Evolutionary conservation across 1,140 invertebrate genomes (phyloP), one percentile per base, ranked within the genome.

Genomic region (Trichonephila clavipes): DNA sequence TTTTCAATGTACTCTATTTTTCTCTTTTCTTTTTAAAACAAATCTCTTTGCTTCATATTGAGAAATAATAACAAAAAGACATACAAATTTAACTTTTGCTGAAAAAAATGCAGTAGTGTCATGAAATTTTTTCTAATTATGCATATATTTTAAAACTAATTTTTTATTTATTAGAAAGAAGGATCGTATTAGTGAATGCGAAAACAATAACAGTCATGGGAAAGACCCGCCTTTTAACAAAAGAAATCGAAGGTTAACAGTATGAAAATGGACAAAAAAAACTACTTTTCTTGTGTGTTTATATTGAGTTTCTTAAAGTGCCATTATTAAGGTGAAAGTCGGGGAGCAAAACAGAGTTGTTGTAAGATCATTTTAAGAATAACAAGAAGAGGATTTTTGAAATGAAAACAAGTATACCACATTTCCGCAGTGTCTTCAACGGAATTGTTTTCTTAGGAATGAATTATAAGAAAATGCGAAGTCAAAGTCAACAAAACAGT

Each of bases 401-500:
- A 40, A 77, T 40, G 28, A 40, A 77, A 77, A 77, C 24, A 19
- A 77, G 16, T 19, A 40, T 7, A 69, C 66, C n/a, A 69, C 66
- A 69, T 7, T 34, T 40, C 0, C 34, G 40, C 34, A 34, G 14
- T 40, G 24, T 77, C 72, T 40, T 5, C 34, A 18, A 18, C 72
- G 34, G 18, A 77, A 77, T 18, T 77, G 16, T 3, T 34, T 40
- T 77, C 21, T 77, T 18, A 1, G 14, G 34, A 14, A 77, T 77
- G 34, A 77, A 77, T 77, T 77, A 77, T 77, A 77, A 77, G 72
- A 77, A 77, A 77, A 77, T 34, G 72, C 16, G 34, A 28, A 40
- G 18, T 77, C 34, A 34, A 77, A 77, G 18, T 77, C 72, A 77
- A 40, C 72, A 34, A 77, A 18, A 40, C 28, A 77, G 72, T 40